Evolutionary conservation across 2,113 vertebrate species (phyloP).

Genomic region (Chlamydotis undulata): DNA sequence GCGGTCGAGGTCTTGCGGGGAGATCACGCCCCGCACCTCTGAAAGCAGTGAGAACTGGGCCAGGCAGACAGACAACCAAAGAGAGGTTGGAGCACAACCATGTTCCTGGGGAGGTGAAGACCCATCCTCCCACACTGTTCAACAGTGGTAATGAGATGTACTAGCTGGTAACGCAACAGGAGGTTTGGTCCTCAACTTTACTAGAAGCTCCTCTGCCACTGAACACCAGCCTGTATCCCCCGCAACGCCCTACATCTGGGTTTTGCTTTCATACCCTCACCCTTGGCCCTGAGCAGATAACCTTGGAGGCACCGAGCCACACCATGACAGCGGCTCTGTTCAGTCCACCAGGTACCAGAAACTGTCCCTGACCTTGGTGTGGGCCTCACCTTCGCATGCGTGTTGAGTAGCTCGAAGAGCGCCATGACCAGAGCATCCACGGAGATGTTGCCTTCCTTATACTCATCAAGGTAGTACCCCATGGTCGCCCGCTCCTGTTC

Average conservation of each 20-base stretch:
- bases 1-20: slow-evolving; percentile 89
- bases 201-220: not conserved
- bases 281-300: not conserved
- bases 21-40: slow-evolving; percentile 87
- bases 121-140: not conserved
- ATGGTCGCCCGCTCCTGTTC: slow-evolving; percentile 89
- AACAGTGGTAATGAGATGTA: not conserved
- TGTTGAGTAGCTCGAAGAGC: slow-evolving; percentile 94
- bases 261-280: not conserved
- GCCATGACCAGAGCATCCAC: slow-evolving; percentile 92
- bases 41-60: slow-evolving; percentile 92
- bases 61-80: not conserved
- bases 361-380: not conserved
- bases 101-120: not conserved
- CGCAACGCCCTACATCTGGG: not conserved
- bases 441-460: slow-evolving; percentile 85
- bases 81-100: not conserved
- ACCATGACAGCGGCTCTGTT: not conserved
- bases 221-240: not conserved
- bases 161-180: accelerated
- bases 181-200: not conserved
- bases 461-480: slow-evolving; percentile 95
- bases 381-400: slow-evolving; percentile 88
- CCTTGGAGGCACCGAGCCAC: not conserved
- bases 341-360: not conserved